Conservation (phyloP, 2,113 vertebrate species). For the Tichodroma muraria region DNA sequence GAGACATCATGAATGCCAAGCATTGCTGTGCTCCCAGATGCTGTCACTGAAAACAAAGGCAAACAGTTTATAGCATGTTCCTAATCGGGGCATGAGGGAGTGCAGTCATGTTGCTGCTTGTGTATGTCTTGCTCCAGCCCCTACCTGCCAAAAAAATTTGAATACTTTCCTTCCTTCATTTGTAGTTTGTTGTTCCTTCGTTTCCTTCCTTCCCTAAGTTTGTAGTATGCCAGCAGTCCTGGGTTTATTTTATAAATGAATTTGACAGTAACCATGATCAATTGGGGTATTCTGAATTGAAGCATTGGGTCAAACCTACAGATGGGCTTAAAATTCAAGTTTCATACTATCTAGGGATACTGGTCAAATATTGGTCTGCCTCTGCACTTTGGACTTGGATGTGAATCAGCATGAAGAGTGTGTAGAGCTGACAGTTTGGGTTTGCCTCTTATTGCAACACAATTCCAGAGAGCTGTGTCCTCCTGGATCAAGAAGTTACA, state of each 20-base stretch:
- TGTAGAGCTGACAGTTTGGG: background rate
- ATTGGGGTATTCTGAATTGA: background rate
- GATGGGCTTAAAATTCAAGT: background rate
- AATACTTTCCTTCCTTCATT: background rate
- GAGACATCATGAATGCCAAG: background rate
- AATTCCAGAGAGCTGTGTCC: background rate
- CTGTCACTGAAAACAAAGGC: background rate
- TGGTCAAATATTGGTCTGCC: background rate
- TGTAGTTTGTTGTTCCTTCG: too few relatives aligned
- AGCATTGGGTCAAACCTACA: background rate
- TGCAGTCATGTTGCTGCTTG: background rate
- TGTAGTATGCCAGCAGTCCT: background rate
- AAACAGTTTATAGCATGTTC: background rate
- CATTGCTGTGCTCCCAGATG: background rate
- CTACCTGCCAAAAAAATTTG: background rate
- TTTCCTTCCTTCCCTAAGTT: background rate
- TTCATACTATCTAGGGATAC: background rate
- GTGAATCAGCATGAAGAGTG: background rate
- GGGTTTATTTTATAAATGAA: background rate
- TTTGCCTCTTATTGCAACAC: background rate
- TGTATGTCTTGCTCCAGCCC: background rate
- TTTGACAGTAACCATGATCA: background rate
- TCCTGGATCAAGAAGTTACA: background rate
- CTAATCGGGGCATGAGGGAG: accelerated
- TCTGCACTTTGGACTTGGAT: background rate